phyloP scores from a whole-genome alignment of 1,140 invertebrate species.

The Whitmania pigra region DNA sequence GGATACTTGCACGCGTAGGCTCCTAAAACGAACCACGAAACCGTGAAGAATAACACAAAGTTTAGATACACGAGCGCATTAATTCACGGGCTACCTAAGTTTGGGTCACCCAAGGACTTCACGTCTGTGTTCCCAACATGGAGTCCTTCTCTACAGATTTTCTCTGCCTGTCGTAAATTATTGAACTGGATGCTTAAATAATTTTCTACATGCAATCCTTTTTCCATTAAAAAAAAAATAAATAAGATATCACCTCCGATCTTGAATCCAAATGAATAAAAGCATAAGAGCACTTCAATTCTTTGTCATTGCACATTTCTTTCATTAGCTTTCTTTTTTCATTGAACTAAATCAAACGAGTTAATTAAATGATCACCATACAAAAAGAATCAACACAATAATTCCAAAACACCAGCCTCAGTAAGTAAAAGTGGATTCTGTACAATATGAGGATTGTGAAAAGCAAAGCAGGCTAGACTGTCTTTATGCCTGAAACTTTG shows the following conservation, averaged over 20 bases:
- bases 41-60: background rate
- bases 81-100: background rate
- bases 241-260: background rate
- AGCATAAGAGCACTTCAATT: conserved; percentile 8
- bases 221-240: background rate
- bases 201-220: background rate
- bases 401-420: background rate
- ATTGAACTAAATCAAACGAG: background rate
- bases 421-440: conserved; percentile 1
- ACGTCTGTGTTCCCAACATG: background rate
- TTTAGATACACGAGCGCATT: background rate
- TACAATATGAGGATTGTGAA: background rate
- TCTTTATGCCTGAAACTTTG: conserved; percentile 8
- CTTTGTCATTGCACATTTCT: conserved; percentile 9
- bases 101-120: background rate
- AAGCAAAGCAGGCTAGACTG: background rate
- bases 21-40: background rate
- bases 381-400: background rate
- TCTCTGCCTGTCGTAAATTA: background rate
- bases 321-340: conserved; percentile 10
- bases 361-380: background rate
- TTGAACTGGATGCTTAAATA: background rate
- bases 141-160: background rate
- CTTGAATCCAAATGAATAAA: background rate
- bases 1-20: background rate